These are phyloP conservation scores for Abrostola tripartita DNA, from an alignment of 2,888 invertebrate species.

Conservation along the genomic window DNA sequence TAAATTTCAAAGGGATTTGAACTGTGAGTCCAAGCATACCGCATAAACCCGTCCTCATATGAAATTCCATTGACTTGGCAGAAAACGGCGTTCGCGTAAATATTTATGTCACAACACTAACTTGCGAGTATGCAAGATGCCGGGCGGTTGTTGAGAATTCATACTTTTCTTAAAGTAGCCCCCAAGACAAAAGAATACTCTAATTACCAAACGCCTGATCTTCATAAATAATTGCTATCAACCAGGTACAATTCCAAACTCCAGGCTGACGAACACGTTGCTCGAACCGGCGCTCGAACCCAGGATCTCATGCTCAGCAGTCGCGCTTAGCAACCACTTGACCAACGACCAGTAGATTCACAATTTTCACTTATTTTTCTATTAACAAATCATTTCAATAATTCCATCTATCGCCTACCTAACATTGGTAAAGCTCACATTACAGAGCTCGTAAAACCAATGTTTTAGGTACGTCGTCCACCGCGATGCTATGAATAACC, in stretches of 20 bases:
- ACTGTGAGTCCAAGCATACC: neutral
- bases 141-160: no score
- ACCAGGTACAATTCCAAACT: no score
- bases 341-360: neutral
- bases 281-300: no score
- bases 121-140: neutral
- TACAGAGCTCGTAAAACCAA: slow-evolving; percentile 40
- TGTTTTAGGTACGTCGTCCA: slow-evolving; percentile 26
- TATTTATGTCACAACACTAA: slow-evolving; percentile 11
- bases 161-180: no score
- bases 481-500: slow-evolving; percentile 49
- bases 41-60: neutral
- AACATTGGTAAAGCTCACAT: slow-evolving; percentile 30
- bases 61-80: slow-evolving; percentile 2
- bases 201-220: no score
- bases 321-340: neutral
- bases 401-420: slow-evolving; percentile 22
- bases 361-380: neutral
- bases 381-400: slow-evolving; percentile 24
- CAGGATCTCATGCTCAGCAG: no score
- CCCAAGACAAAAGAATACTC: no score
- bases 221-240: no score
- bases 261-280: no score
- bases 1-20: no score
- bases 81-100: slow-evolving; percentile 1